Evolutionary conservation across 2,888 invertebrate genomes (phyloP).

Genomic region (Acleris literana): DNA sequence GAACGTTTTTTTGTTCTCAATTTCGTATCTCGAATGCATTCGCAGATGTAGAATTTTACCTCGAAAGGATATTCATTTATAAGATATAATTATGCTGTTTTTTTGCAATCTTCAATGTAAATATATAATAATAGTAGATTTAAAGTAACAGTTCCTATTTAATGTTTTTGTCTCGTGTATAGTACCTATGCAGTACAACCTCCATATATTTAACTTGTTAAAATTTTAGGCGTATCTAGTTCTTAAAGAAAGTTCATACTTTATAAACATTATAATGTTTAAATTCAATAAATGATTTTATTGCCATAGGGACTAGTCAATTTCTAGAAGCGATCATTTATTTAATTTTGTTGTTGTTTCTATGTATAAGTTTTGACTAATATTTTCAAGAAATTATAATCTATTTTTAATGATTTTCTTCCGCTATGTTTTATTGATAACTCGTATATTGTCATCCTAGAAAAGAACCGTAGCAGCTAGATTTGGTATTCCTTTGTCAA

Average conservation of each 20-base stretch:
- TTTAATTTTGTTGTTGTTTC: not conserved
- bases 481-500: not conserved
- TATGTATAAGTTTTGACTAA: not conserved
- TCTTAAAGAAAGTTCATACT: not conserved
- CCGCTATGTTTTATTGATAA: no score
- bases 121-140: not conserved
- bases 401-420: not conserved
- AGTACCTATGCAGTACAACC: not conserved
- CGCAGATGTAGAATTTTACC: no score
- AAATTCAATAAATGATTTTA: not conserved
- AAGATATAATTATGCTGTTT: not conserved
- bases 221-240: not conserved
- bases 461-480: not conserved
- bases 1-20: not conserved
- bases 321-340: not conserved
- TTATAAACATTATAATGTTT: not conserved
- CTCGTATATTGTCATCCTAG: not conserved
- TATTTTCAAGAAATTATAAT: not conserved
- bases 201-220: not conserved
- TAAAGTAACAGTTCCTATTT: conserved; percentile 25
- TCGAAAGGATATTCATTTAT: not conserved
- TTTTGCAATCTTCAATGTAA: not conserved
- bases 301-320: not conserved
- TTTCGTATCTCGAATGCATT: no score
- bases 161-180: conserved; percentile 18